Evolutionary conservation across 2,797 vertebrate species (phyloP).

Genomic region (Antrozous pallidus): DNA sequence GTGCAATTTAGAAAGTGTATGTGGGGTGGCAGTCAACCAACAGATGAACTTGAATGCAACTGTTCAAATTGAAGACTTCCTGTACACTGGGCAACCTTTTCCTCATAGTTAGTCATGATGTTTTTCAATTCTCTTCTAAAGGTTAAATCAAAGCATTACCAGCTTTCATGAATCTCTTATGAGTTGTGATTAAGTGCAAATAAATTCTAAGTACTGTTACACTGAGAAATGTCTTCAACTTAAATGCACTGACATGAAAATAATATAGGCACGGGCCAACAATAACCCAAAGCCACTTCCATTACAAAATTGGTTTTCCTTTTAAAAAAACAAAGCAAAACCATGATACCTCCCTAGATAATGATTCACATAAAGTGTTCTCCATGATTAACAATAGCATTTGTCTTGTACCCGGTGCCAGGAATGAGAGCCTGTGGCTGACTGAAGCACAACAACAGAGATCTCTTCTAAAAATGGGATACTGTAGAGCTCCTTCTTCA

Average conservation of each 20-base stretch:
- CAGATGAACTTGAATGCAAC: background rate
- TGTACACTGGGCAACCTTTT: background rate
- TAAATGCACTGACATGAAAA: slow-evolving; percentile 61
- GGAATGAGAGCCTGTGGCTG: slow-evolving; percentile 32
- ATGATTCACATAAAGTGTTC: slow-evolving; percentile 47
- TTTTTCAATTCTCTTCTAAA: slow-evolving; percentile 39
- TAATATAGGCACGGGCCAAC: slow-evolving; percentile 42
- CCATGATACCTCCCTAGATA: slow-evolving; percentile 48
- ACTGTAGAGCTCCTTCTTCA: background rate
- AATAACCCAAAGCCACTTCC: slow-evolving; percentile 70
- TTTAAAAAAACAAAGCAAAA: slow-evolving; percentile 46
- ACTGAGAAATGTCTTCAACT: slow-evolving; percentile 56
- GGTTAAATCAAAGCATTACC: slow-evolving; percentile 62
- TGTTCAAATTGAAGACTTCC: background rate
- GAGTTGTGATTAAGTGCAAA: slow-evolving; percentile 67
- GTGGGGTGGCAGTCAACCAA: background rate
- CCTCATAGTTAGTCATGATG: background rate
- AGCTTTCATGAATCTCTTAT: slow-evolving; percentile 60
- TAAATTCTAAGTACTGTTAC: slow-evolving; percentile 66
- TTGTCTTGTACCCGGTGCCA: slow-evolving; percentile 60
- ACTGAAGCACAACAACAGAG: slow-evolving; percentile 33
- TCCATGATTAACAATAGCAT: slow-evolving; percentile 70
- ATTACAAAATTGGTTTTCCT: slow-evolving; percentile 66
- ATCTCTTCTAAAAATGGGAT: slow-evolving; percentile 52
- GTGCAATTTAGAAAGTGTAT: background rate